These are phyloP conservation scores for Phalangium opilio DNA, from an alignment of 2,888 invertebrate species.

Conservation along the genomic window DNA sequence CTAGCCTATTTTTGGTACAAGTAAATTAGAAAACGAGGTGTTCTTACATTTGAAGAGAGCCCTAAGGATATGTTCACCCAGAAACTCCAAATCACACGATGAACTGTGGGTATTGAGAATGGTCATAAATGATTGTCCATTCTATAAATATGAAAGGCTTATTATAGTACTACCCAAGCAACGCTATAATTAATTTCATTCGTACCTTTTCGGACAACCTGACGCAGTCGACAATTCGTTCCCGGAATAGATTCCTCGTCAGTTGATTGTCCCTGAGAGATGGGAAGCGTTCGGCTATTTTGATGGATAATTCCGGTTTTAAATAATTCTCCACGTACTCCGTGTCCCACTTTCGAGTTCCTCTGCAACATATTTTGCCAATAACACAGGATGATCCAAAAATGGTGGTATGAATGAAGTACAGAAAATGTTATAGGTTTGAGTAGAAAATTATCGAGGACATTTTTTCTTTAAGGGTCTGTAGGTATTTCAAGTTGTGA, in stretches of 20 bases:
- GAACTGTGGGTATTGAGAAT: conserved; percentile 28
- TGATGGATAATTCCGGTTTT: conserved; percentile 30
- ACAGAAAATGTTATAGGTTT: no score
- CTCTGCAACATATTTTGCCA: conserved; percentile 7
- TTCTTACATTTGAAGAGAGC: no score
- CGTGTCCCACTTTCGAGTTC: conserved; percentile 22
- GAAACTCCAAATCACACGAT: no score
- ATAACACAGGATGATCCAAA: no score
- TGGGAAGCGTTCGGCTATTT: conserved; percentile 28
- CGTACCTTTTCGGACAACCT: conserved; percentile 27
- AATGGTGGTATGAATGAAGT: no score
- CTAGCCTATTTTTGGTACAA: no score
- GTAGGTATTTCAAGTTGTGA: no score
- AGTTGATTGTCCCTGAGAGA: conserved; percentile 28
- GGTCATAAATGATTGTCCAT: conserved; percentile 27
- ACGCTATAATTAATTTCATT: background rate
- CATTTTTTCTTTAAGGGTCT: no score
- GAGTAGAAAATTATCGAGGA: no score
- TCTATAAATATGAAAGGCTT: conserved; percentile 19
- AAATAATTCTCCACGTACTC: conserved; percentile 29
- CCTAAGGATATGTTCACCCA: no score
- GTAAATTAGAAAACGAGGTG: no score
- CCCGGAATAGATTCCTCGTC: conserved; percentile 28
- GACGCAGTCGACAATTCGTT: conserved; percentile 30
- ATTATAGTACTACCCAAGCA: background rate